Evolutionary conservation across 2,888 invertebrate genomes (phyloP), one percentile per base, ranked within the genome.

Genomic region (Anarsia innoxiella): DNA sequence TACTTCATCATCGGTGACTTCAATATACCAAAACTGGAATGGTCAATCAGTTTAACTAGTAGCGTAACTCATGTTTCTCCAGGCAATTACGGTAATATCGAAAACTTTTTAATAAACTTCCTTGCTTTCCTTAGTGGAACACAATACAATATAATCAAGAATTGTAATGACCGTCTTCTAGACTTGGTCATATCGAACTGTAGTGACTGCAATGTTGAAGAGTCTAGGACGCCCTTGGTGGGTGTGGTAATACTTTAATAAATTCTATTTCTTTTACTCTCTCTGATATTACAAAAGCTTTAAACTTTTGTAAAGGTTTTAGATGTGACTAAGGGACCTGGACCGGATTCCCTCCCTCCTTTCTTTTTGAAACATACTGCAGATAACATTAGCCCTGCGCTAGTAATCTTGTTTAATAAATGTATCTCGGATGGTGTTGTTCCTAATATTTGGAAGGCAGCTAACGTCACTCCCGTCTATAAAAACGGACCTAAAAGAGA

Each of bases 401-500:
- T 32, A 5, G 9, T 9, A 8, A 12, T 9, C 2, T 13, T 23
- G 3, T 31, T 10, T 11, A 25, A 33, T 25, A 12, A 10, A 33
- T n/a, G 16, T 19, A 10, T 31, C 1, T 2, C 3, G 10, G 31
- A 31, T 11, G 31, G 16, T 8, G 3, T 11, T 1, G 29, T 37
- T 14, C 37, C 37, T 4, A 8, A 27, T 9, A 14, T 23, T 4
- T 38, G 38, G 38, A 38, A 38, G 25, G 9, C 12, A n/a, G 33
- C 38, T 2, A 28, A 29, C 9, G 29, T 33, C 10, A 12, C 19
- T 8, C 38, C 38, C 1, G 23, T 36, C 12, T 12, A 19, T 19
- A 44, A 44, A 16, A 31, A 23, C 5, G 41, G 41, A 1, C 16
- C 39, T 8, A 39, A 29, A 10, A 26, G 30, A 25, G 14, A 41